Conservation (phyloP, 2,888 invertebrate species). For the Andrena praecox region DNA sequence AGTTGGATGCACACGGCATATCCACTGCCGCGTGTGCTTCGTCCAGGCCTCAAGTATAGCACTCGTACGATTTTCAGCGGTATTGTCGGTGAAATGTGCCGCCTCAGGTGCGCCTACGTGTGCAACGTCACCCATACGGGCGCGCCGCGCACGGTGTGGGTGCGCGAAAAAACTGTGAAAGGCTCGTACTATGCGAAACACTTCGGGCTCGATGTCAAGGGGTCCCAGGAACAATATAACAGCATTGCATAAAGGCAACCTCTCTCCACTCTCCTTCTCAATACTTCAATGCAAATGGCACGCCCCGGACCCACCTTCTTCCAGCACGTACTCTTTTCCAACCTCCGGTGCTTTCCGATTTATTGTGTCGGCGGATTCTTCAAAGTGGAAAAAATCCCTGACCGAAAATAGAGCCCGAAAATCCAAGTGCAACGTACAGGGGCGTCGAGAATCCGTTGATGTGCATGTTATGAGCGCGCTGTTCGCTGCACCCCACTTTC, state of each 20-base stretch:
- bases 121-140: constrained; percentile 9
- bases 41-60: constrained; percentile 21
- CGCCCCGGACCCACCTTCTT: constrained; percentile 26
- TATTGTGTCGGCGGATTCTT: constrained; percentile 24
- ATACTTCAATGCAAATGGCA: constrained; percentile 64
- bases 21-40: constrained; percentile 16
- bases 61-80: constrained; percentile 44
- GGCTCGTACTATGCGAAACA: constrained; percentile 34
- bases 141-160: not conserved
- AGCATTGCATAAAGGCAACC: constrained; percentile 53
- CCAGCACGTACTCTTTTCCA: constrained; percentile 11
- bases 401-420: not conserved
- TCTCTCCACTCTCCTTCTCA: constrained; percentile 26
- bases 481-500: no score
- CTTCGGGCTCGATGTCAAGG: constrained; percentile 60
- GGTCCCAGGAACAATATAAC: constrained; percentile 63
- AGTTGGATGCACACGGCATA: constrained; percentile 15
- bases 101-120: constrained; percentile 11
- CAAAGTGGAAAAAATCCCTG: constrained; percentile 7
- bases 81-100: constrained; percentile 49
- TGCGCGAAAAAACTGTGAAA: constrained; percentile 40
- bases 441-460: no score
- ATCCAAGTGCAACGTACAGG: no score
- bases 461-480: no score
- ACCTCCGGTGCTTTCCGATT: constrained; percentile 16